Percentiles rank a stretch among this genome's conserved stretches.
Conservation (phyloP, 2,113 vertebrate genomes). For the Microtus pennsylvanicus region DNA sequence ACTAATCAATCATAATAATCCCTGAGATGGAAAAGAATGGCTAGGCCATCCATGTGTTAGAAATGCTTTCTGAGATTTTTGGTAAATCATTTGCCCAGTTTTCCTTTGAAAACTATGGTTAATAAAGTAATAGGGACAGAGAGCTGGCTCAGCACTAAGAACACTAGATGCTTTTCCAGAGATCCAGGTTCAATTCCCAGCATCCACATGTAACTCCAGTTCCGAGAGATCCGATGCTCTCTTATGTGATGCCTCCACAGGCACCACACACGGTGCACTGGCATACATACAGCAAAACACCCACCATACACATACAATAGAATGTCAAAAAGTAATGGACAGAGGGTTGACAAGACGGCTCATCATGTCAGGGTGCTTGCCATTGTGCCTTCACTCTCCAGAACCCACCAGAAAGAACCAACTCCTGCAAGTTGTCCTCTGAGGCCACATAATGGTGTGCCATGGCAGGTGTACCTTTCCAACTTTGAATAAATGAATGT, state of each 20-base stretch:
- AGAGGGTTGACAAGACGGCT: background rate
- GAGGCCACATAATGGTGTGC: background rate
- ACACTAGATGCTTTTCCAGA: background rate
- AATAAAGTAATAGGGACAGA: background rate
- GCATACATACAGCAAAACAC: background rate
- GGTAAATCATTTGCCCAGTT: background rate
- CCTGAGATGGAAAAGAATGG: background rate
- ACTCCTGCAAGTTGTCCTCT: background rate
- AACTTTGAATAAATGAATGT: background rate
- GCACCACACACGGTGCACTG: background rate
- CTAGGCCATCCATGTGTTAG: background rate
- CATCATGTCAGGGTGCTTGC: background rate
- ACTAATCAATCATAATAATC: background rate
- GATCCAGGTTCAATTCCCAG: background rate
- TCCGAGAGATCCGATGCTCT: background rate
- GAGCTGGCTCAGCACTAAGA: background rate
- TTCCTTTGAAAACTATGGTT: background rate
- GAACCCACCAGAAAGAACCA: background rate
- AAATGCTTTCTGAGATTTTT: background rate
- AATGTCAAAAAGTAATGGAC: background rate
- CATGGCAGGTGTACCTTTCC: background rate
- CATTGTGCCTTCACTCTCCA: too few species aligned
- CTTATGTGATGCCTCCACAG: background rate
- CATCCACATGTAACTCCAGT: background rate
- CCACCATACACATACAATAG: background rate